Percentiles rank a stretch among this genome's conserved stretches.
phyloP scores from a whole-genome alignment of 2,888 invertebrate genomes.

The Idaea biselata region DNA sequence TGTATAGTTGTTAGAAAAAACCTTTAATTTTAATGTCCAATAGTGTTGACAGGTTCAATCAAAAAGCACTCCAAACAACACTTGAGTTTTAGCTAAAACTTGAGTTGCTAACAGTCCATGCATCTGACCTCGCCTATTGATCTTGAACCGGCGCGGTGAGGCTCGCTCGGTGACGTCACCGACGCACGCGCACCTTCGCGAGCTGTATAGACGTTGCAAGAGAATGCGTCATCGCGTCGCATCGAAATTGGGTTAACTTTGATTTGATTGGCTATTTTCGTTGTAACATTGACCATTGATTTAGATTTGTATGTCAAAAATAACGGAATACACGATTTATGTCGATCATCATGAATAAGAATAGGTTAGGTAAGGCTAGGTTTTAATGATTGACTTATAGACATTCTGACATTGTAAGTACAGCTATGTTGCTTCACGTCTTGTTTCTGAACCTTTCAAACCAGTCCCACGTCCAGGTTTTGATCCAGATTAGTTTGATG shows the following conservation, averaged over 20 bases:
- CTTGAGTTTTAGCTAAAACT: too few species aligned
- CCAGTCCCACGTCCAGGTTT: background rate
- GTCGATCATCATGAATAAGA: too few species aligned
- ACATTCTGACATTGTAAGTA: background rate
- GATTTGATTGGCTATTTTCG: background rate
- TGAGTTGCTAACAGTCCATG: constrained; percentile 28
- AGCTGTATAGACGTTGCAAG: background rate
- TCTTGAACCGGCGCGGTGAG: constrained; percentile 61
- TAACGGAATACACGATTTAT: too few species aligned
- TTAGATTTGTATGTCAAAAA: background rate
- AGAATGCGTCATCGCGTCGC: constrained; percentile 1
- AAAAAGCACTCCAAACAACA: too few species aligned
- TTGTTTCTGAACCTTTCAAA: background rate
- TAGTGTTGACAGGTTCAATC: too few species aligned
- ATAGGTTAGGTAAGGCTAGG: too few species aligned
- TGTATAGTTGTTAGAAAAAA: too few species aligned
- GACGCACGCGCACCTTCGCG: constrained; percentile 32
- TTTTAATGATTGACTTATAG: background rate
- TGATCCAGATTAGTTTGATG: background rate
- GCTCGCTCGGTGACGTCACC: constrained; percentile 45
- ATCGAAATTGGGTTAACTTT: background rate
- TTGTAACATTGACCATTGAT: background rate
- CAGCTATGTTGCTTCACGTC: background rate
- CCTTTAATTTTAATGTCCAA: too few species aligned
- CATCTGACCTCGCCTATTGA: constrained; percentile 50